phyloP scores from a whole-genome alignment of 1,140 invertebrate genomes.

The Penaeus japonicus region DNA sequence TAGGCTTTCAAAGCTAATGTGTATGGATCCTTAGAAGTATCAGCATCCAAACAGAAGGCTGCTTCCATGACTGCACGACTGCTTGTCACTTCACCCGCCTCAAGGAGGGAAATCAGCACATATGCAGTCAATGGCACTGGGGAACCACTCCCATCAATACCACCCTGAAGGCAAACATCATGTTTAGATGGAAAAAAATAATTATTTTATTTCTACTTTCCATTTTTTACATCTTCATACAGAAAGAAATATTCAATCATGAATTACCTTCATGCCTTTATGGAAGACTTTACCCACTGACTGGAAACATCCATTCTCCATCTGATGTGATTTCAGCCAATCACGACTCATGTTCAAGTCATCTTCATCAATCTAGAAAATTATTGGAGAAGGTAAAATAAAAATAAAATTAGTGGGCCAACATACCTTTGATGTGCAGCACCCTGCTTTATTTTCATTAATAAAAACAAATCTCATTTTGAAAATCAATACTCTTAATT shows the following conservation, averaged over 20 bases:
- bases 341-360: constrained; percentile 64
- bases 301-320: constrained; percentile 73
- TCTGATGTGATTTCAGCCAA: constrained; percentile 66
- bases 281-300: constrained; percentile 67
- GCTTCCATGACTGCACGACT: constrained; percentile 67
- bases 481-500: too few species aligned
- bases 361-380: too few species aligned
- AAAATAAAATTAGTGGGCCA: too few species aligned
- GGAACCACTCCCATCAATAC: constrained; percentile 79
- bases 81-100: constrained; percentile 65
- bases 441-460: too few species aligned
- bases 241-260: constrained; percentile 86
- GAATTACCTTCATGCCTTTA: constrained; percentile 73
- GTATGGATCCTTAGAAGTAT: constrained; percentile 74
- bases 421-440: too few species aligned
- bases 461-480: too few species aligned
- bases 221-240: constrained; percentile 61
- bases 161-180: constrained; percentile 69
- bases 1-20: constrained; percentile 79
- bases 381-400: too few species aligned
- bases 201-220: constrained; percentile 37
- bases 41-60: constrained; percentile 78
- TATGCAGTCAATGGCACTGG: constrained; percentile 84
- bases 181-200: background rate
- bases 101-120: constrained; percentile 81